These are phyloP conservation scores for Mesorhabditis belari DNA, from an alignment of 2,888 invertebrate species.

Conservation along the genomic window DNA sequence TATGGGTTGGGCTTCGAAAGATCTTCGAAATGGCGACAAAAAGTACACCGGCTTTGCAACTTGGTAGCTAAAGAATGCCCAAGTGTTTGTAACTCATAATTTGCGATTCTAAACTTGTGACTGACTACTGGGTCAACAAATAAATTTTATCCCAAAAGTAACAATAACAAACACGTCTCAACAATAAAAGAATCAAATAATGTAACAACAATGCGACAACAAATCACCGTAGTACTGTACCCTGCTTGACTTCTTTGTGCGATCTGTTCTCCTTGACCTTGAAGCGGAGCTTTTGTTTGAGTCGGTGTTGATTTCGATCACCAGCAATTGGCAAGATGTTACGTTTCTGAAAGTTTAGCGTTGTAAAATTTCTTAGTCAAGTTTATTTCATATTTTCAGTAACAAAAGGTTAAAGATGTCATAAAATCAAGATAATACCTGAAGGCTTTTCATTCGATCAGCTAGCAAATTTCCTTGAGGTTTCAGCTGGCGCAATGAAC, in stretches of 20 bases:
- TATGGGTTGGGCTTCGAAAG: too few relatives aligned
- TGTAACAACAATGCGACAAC: background rate
- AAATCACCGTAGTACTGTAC: background rate
- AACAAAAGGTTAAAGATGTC: background rate
- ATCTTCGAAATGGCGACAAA: too few relatives aligned
- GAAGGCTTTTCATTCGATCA: conserved; percentile 29
- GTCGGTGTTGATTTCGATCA: conserved; percentile 9
- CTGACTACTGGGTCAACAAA: too few relatives aligned
- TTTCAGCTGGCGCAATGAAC: conserved; percentile 17
- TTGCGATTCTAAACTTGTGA: too few relatives aligned
- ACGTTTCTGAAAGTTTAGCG: conserved; percentile 15
- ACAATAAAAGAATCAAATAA: background rate
- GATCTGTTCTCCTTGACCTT: background rate
- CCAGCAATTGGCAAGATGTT: conserved; percentile 32
- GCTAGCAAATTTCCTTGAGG: conserved; percentile 26
- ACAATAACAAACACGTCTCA: background rate
- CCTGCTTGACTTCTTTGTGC: background rate
- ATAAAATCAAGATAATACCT: background rate
- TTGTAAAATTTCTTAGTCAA: too few relatives aligned
- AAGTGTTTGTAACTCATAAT: too few relatives aligned
- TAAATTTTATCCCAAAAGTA: background rate
- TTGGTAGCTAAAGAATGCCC: too few relatives aligned
- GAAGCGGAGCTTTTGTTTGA: conserved; percentile 16
- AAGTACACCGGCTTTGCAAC: too few relatives aligned
- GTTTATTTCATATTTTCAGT: background rate